A percentile compares a stretch with the other conserved stretches of the same genome.
Conservation (phyloP, 1,140 invertebrate genomes). For the Penaeus chinensis region DNA sequence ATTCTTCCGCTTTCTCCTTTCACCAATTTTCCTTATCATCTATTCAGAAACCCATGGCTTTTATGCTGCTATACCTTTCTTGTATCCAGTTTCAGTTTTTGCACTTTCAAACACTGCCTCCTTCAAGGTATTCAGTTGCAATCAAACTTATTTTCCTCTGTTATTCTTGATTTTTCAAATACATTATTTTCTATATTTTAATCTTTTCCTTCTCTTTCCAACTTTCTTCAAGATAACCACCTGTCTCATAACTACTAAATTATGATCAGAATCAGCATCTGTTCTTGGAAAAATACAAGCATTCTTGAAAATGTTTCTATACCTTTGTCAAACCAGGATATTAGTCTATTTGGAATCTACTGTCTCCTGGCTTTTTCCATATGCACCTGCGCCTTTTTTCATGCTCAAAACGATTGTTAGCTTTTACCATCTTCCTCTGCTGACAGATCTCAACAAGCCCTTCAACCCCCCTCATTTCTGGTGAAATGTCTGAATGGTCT, state of each 20-base stretch:
- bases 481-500: no score
- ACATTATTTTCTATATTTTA: neutral
- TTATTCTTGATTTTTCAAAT: neutral
- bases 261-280: no score
- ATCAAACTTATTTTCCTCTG: neutral
- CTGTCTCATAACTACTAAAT: no score
- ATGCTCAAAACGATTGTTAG: no score
- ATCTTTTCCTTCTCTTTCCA: conserved; percentile 25
- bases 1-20: neutral
- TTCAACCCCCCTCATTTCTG: no score
- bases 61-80: neutral
- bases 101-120: neutral
- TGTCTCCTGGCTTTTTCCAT: neutral
- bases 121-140: neutral
- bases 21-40: neutral
- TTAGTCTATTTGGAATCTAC: neutral
- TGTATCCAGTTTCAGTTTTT: neutral
- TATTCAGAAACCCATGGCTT: neutral
- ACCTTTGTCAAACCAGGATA: conserved; percentile 3
- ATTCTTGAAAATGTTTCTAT: neutral
- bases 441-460: no score
- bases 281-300: no score
- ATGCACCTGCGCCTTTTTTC: neutral
- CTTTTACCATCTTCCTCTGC: no score
- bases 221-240: no score